Evolutionary conservation across 2,888 invertebrate genomes (phyloP), one percentile per base, ranked within the genome.

Genomic region (Scaeva pyrastri): DNA sequence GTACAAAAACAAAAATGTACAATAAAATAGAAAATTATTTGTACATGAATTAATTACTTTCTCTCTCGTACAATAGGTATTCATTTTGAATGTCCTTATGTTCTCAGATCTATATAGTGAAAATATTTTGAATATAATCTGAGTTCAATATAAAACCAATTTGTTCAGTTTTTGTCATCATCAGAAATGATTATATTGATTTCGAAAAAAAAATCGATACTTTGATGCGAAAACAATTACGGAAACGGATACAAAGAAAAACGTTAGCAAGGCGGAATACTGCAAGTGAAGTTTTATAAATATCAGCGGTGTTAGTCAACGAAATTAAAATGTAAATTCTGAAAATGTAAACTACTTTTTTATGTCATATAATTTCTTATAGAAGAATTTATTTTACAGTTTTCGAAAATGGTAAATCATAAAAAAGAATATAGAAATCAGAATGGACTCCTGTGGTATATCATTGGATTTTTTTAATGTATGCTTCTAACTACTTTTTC

Each of bases 1-100:
- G 1, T 10, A 1, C 12, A 50, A 50, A 50, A 21, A 11, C 26
- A 26, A 21, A 19, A 19, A 0, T 19, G 1, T 11, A 48, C 11
- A 19, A 12, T 21, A 48, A 48, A 48, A 48, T 21, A 48, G 48
- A 48, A 19, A 50, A 50, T 21, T 50, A 50, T 50, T 21, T 50
- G 4, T 21, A 1, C 26, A 1, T 26, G 26, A 26, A 26, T 26
- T 26, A n/a, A n/a, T n/a, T n/a, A n/a, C n/a, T n/a, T n/a, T n/a
- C n/a, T n/a, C n/a, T 6, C 7, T 26, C 4, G 26, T 7, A 26
- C 26, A 26, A 26, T 26, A 26, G 1, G 7, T 26, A 26, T 26
- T 7, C 26, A 26, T 7, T 26, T 41, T 4, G 14, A 41, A 23
- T 50, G 21, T 50, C 6, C 12, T 12, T 23, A 23, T 50, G 1